Evolutionary conservation across 2,113 vertebrate species (phyloP), one percentile per base, ranked within the genome.

Genomic region (Helogale parvula): DNA sequence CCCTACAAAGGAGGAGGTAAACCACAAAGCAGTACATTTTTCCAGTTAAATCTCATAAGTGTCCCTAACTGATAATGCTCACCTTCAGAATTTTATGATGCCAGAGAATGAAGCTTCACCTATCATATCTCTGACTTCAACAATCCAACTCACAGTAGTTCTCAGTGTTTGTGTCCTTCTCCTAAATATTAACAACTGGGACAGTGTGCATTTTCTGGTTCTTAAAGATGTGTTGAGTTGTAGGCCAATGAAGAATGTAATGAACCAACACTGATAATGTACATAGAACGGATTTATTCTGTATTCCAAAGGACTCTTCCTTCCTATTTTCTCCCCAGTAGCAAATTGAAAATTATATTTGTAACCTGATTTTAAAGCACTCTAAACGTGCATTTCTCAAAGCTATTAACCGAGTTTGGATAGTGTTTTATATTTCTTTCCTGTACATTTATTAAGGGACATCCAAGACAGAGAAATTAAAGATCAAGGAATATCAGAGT

Each of bases 361-460:
- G 92, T 97, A 97, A 92, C 97, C 97, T 98, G 98, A 98, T 98
- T 98, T 98, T 98, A 98, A 95, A 88, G 97, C 93, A 98, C 96
- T 98, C 88, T 97, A 83, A 98, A 92, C 68, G 91, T 93, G 50
- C 84, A 96, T 94, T 97, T 98, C 97, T 96, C 93, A 1, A 82
- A 98, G 98, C 97, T 98, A 97, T 97, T 98, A 98, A 98, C 97
- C 71, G 27, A 96, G 96, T 98, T 98, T 97, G 88, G 92, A 68
- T 50, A 77, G 68, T 68, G 69, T 97, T 95, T 97, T 96, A 79
- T 93, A 92, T 97, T 50, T 97, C 97, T 96, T 98, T 98, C 91
- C 90, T 98, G 91, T 88, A 63, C 92, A 27, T 95, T 97, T 98
- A 96, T 89, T 92, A 86, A 29, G 33, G 88, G 71, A 90, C 81